Base-by-base conservation (phyloP, 2,113 vertebrate species). In the Oryzias celebensis region DNA sequence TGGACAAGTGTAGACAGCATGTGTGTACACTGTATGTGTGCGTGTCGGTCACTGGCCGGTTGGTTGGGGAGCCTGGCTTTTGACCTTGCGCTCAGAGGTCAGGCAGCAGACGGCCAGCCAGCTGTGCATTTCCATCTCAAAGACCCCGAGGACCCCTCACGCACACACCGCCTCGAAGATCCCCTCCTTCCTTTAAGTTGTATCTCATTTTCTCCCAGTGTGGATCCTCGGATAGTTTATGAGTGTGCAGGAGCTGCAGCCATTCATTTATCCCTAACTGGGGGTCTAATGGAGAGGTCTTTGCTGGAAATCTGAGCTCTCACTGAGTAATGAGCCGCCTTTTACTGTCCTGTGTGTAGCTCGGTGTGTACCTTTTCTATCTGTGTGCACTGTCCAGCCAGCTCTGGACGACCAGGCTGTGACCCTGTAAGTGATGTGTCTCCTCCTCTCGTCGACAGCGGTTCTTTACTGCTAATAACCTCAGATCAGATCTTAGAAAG, bases 81-180 rank as follows among this genome's bases (percentile, higher is more conserved):
- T 95, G 95, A 96, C 96, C 95, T 94, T 93, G 92, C 93, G 93
- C 94, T 91, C 91, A 93, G 91, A 91, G 96, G 93, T 96, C 95
- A 96, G 91, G 90, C 93, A 96, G 93, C 95, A 96, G 95, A 95
- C 96, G 95, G 95, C 91, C 92, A 85, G 93, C 93, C 96, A 98
- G 96, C 95, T 98, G 96, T 93, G 92, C 94, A 95, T 96, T 97
- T 96, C 94, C 95, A 97, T 96, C 94, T 95, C 92, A 96, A 96
- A 96, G 94, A 88, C 87, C 89, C 84, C 17, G 13, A 86, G 80
- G 85, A 86, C 85, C 82, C 78, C 58, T 68, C 58, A 75, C 73
- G 62, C 75, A 72, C 69, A 52, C 52, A 22, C 47, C 44, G 50
- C 58, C 46, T 75, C 66, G 50, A 71, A 71, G 64, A 82, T 80